Conservation (phyloP, 2,888 invertebrate species). For the Andrena hattorfiana region DNA sequence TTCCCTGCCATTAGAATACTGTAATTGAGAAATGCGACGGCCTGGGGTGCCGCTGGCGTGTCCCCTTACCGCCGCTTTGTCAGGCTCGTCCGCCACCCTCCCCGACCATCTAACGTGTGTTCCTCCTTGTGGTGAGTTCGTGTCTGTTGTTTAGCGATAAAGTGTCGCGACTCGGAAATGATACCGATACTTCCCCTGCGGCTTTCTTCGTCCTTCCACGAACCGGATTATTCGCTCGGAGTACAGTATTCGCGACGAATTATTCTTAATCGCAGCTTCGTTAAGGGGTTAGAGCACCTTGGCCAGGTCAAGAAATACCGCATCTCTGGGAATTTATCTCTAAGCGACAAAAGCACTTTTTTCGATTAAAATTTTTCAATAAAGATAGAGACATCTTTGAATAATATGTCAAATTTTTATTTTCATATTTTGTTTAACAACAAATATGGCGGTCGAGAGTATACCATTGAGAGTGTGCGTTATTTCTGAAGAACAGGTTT, state of each 20-base stretch:
- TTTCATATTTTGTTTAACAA: too few relatives aligned
- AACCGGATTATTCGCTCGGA: not conserved
- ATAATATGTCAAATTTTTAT: too few relatives aligned
- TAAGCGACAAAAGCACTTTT: too few relatives aligned
- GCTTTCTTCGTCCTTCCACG: not conserved
- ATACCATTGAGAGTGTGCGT: too few relatives aligned
- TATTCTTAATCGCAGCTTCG: not conserved
- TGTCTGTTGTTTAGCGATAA: not conserved
- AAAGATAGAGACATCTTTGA: too few relatives aligned
- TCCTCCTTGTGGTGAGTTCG: not conserved
- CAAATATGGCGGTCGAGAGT: too few relatives aligned
- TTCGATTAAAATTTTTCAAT: too few relatives aligned
- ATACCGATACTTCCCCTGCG: not conserved
- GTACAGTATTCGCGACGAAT: not conserved
- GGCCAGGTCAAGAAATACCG: too few relatives aligned
- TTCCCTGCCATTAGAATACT: conserved; percentile 9
- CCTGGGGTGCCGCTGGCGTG: not conserved
- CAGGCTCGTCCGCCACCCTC: not conserved
- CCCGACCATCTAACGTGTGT: too few relatives aligned
- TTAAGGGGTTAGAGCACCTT: not conserved
- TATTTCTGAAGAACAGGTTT: too few relatives aligned
- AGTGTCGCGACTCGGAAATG: too few relatives aligned
- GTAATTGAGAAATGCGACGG: not conserved
- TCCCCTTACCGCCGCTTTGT: not conserved
- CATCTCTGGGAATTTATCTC: too few relatives aligned